Conservation (phyloP, 2,113 vertebrate genomes). For the Callorhinus ursinus region DNA sequence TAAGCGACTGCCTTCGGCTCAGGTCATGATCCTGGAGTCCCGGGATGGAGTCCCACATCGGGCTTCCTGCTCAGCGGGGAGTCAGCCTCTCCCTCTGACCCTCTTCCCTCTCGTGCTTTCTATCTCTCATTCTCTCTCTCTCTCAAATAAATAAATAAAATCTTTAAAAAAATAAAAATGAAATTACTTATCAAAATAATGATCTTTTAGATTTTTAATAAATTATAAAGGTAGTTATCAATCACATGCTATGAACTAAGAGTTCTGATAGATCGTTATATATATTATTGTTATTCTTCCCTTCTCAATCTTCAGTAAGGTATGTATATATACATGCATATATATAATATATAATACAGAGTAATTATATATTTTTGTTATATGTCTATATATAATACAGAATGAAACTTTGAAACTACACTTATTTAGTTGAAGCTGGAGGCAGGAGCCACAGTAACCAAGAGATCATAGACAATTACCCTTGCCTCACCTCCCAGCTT, state of each 20-base stretch:
- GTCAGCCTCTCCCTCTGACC: too few relatives aligned
- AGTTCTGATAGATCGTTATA: not conserved
- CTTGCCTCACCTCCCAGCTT: not conserved
- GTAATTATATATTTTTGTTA: not conserved
- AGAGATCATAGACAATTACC: not conserved
- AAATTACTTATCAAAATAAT: slow-evolving; percentile 2
- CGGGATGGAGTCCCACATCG: too few relatives aligned
- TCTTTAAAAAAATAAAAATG: too few relatives aligned
- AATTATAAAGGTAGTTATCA: not conserved
- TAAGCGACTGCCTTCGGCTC: too few relatives aligned
- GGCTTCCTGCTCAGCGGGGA: too few relatives aligned
- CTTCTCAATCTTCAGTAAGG: not conserved
- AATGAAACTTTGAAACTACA: not conserved
- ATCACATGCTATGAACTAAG: not conserved
- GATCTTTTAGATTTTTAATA: slow-evolving; percentile 20
- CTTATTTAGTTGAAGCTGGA: not conserved
- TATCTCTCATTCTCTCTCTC: too few relatives aligned
- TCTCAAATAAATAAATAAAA: too few relatives aligned
- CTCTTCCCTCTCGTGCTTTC: too few relatives aligned
- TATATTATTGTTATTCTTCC: not conserved
- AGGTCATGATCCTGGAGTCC: too few relatives aligned
- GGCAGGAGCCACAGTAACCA: not conserved
- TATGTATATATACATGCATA: not conserved
- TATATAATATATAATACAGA: not conserved
- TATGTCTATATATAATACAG: not conserved